phyloP scores from a whole-genome alignment of 2,888 invertebrate genomes.

The Argynnis bischoffii region DNA sequence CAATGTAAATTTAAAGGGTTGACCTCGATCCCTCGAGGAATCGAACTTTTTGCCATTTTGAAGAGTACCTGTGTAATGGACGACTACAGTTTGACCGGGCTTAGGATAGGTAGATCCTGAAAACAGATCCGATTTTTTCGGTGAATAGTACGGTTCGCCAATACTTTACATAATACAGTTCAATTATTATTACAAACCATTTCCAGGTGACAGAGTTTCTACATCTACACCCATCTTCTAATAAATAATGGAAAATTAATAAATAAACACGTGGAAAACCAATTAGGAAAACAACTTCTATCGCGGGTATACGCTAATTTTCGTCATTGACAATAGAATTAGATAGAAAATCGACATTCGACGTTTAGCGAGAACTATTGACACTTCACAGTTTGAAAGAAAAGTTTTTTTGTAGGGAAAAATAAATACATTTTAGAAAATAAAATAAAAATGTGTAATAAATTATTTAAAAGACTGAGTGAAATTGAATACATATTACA shows the following conservation, averaged over 20 bases:
- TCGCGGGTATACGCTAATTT: background rate
- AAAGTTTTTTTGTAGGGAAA: background rate
- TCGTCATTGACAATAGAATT: no score
- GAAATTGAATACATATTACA: no score
- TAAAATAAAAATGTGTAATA: background rate
- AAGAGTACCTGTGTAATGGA: constrained; percentile 97
- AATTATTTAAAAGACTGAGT: background rate
- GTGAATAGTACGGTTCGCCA: background rate
- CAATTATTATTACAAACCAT: constrained; percentile 52
- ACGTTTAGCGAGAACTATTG: no score
- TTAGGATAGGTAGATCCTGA: constrained; percentile 95
- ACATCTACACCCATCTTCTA: constrained; percentile 69
- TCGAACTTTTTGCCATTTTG: constrained; percentile 96
- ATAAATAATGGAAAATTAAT: constrained; percentile 19
- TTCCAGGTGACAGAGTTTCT: constrained; percentile 69
- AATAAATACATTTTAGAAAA: background rate
- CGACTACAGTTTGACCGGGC: constrained; percentile 96
- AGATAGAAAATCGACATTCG: no score
- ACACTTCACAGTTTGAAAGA: no score
- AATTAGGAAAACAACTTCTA: constrained; percentile 2
- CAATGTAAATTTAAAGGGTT: constrained; percentile 96
- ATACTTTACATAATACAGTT: background rate
- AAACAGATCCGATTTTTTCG: constrained; percentile 44
- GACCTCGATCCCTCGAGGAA: constrained; percentile 96
- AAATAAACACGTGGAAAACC: constrained; percentile 10